A percentile compares a stretch with the other conserved stretches of the same genome.
These are phyloP conservation scores for Clunio marinus DNA, from an alignment of 2,888 invertebrate species.

Conservation along the genomic window DNA sequence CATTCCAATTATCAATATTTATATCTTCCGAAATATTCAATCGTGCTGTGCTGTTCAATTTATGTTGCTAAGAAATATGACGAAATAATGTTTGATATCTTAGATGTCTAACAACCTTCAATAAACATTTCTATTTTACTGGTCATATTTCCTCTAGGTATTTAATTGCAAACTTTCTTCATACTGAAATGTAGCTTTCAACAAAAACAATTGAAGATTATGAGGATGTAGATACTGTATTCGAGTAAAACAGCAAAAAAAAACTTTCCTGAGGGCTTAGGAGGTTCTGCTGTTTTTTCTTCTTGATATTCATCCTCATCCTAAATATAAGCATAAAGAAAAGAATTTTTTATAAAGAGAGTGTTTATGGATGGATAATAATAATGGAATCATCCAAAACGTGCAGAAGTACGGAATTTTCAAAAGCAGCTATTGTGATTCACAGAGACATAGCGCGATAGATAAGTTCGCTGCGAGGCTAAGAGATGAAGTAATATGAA, in stretches of 20 bases:
- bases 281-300: background rate
- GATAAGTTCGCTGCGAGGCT: conserved; percentile 17
- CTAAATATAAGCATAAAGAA: background rate
- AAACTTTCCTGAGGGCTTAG: background rate
- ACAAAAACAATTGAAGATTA: conserved; percentile 7
- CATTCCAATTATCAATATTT: too few relatives aligned
- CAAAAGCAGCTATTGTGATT: conserved; percentile 34
- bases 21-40: too few relatives aligned
- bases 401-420: conserved; percentile 35
- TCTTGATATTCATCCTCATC: too few relatives aligned
- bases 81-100: too few relatives aligned
- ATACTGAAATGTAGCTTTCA: background rate
- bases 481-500: too few relatives aligned
- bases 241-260: background rate
- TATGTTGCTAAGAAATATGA: too few relatives aligned
- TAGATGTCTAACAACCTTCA: too few relatives aligned
- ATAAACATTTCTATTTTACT: too few relatives aligned
- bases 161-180: conserved; percentile 1
- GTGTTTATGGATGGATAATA: conserved; percentile 32
- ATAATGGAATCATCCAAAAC: conserved; percentile 37
- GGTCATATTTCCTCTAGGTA: background rate
- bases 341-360: background rate
- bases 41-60: too few relatives aligned
- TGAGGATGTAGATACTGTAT: background rate
- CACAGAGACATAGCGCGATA: background rate